Percentiles rank a stretch among this genome's conserved stretches.
Evolutionary conservation across 2,888 invertebrate genomes (phyloP).

Genomic region (Oxystoma pomonae): DNA sequence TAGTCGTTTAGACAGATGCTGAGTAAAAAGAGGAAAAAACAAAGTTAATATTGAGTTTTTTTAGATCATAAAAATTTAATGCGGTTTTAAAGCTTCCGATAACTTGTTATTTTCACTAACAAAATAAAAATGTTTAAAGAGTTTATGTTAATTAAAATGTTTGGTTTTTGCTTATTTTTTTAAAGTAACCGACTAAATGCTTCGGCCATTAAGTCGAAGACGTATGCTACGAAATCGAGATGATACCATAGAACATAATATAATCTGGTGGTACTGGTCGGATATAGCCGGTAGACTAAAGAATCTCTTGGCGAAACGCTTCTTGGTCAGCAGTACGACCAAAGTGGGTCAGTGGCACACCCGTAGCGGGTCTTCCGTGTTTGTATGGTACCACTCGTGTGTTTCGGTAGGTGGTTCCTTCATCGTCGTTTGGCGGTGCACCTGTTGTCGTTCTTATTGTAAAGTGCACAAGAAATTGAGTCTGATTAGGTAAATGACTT

Average conservation of each 20-base stretch:
- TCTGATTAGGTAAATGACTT: neutral
- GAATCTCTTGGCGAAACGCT: constrained; percentile 30
- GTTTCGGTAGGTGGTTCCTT: neutral
- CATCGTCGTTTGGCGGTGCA: neutral
- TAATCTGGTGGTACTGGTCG: constrained; percentile 1
- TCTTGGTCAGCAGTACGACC: constrained; percentile 47
- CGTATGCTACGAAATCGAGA: neutral
- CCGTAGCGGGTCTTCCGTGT: constrained; percentile 26
- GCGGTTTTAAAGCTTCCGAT: too few relatives aligned
- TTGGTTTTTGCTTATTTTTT: too few relatives aligned
- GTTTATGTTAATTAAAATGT: too few relatives aligned
- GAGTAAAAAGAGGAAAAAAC: too few relatives aligned
- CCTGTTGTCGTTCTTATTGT: neutral
- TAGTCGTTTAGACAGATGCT: too few relatives aligned
- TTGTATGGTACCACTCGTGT: neutral
- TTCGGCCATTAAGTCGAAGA: neutral
- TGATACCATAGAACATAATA: neutral
- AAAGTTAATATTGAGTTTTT: too few relatives aligned
- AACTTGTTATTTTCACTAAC: too few relatives aligned
- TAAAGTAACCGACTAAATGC: neutral
- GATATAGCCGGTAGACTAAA: constrained; percentile 22
- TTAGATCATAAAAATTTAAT: too few relatives aligned
- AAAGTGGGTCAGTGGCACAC: constrained; percentile 46
- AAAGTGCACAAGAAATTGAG: neutral
- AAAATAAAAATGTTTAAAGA: too few relatives aligned